Evolutionary conservation across 2,797 vertebrate genomes (phyloP), one percentile per base, ranked within the genome.

Genomic region (Helicolenus hilgendorfi): DNA sequence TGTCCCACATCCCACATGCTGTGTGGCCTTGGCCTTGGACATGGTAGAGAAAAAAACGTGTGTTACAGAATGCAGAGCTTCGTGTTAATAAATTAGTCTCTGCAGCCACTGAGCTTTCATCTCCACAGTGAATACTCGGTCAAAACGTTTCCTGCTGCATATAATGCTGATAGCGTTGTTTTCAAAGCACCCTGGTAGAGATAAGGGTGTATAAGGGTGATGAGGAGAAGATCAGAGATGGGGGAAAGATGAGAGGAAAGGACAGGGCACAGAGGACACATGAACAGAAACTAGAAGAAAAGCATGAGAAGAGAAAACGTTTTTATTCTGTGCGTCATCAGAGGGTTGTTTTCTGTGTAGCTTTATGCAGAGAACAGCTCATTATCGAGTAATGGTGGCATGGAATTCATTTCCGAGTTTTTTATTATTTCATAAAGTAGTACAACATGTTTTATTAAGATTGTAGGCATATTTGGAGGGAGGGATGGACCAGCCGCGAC

Each of bases 21-120:
- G 73, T 15, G 41, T 76, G 82, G 70, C 77, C 65, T 83, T 49
- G 53, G 74, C 88, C 83, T 90, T 89, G 73, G 53, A 72, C 26
- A n/a, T 18, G 14, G 29, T 14, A 45, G 41, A 38, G 7, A n/a
- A 78, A 71, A 63, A 72, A 63, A 33, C 3, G 0, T 70, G 13
- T 3, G 31, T 62, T 69, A 56, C 18, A 69, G 76, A 73, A 49
- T 20, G 3, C 35, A 35, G 27, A 74, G 56, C 29, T 77, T 20
- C 59, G 49, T 58, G 71, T 70, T 31, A 53, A 74, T 64, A 59
- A 41, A 85, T 86, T 67, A 36, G 36, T 56, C 10, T 78, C 22
- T 13, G 35, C 60, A 67, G 53, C n/a, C 11, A 35, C 33, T 13
- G 26, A n/a, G 36, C 68, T 86, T 74, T 58, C 24, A 84, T 76